These are phyloP conservation scores for Pangasius krempfi DNA, from an alignment of 2,797 vertebrate species.

Conservation along the genomic window DNA sequence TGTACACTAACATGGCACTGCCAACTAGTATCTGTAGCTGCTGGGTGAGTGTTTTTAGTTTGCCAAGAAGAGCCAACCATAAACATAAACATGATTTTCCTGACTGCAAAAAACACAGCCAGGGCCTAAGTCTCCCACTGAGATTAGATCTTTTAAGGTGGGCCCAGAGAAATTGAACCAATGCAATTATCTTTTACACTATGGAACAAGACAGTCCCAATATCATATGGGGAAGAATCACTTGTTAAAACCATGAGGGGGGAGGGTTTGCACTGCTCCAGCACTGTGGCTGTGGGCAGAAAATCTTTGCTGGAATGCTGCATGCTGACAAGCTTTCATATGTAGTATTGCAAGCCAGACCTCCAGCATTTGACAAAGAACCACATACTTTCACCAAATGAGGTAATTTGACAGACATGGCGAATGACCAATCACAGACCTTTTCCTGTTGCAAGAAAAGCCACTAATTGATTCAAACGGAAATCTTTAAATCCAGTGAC, in stretches of 20 bases:
- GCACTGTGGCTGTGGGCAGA: slow-evolving; percentile 5
- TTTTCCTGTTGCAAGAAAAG: neutral
- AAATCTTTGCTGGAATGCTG: slow-evolving; percentile 2
- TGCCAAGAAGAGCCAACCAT: slow-evolving; percentile 11
- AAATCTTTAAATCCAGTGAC: neutral
- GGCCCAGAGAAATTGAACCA: slow-evolving; percentile 11
- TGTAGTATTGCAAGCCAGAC: neutral
- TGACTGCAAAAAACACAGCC: neutral
- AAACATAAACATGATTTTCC: slow-evolving; percentile 20
- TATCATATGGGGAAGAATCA: slow-evolving; percentile 20
- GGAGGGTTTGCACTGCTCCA: neutral
- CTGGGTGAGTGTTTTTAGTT: slow-evolving; percentile 14
- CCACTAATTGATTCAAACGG: neutral
- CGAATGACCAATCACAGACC: neutral
- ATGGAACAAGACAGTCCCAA: slow-evolving; percentile 20
- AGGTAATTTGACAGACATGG: slow-evolving; percentile 8
- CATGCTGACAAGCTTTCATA: neutral
- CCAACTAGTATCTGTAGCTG: slow-evolving; percentile 20
- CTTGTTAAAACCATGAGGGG: slow-evolving; percentile 15
- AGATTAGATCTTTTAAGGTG: slow-evolving; percentile 21
- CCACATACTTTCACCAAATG: neutral
- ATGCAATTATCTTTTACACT: slow-evolving; percentile 32
- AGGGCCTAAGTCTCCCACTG: neutral
- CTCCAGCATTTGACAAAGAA: slow-evolving; percentile 2
- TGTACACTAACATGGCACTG: slow-evolving; percentile 11